Evolutionary conservation across 2,113 vertebrate species (phyloP).

Genomic region (Pungitius pungitius): DNA sequence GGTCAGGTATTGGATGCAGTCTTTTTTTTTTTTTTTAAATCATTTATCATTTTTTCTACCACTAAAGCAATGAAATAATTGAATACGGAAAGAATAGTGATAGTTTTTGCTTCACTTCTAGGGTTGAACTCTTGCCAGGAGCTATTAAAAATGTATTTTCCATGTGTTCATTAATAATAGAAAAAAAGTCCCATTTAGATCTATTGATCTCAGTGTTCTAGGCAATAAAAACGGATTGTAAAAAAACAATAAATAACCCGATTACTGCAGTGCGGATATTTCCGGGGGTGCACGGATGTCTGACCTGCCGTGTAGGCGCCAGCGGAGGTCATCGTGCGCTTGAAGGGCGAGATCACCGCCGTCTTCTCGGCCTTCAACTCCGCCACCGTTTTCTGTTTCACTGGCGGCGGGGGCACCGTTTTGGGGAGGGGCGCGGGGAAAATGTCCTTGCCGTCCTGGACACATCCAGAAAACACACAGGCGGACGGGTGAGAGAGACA

Average conservation of each 20-base stretch:
- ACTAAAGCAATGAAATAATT: conserved; percentile 13
- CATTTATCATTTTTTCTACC: neutral
- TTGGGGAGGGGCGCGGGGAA: conserved; percentile 80
- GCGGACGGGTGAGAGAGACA: conserved; percentile 62
- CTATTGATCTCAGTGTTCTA: neutral
- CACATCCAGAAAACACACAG: conserved; percentile 33
- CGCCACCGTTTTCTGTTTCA: conserved; percentile 68
- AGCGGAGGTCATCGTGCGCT: conserved; percentile 75
- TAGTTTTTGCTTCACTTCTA: conserved; percentile 25
- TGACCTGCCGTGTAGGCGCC: conserved; percentile 78
- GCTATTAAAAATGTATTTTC: conserved; percentile 1
- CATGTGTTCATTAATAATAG: neutral
- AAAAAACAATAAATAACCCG: no score
- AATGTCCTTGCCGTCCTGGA: conserved; percentile 80
- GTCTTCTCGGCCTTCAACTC: conserved; percentile 77
- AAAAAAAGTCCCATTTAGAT: conserved; percentile 7
- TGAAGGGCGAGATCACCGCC: conserved; percentile 68
- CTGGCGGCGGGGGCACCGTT: conserved; percentile 60
- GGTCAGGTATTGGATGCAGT: neutral
- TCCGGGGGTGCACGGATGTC: neutral
- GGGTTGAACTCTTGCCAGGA: neutral
- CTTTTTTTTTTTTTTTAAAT: neutral
- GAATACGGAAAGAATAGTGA: neutral
- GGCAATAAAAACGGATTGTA: neutral
- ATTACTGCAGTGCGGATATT: no score